These are phyloP conservation scores for Peromyscus leucopus DNA, from an alignment of 2,113 vertebrate species.

Conservation along the genomic window DNA sequence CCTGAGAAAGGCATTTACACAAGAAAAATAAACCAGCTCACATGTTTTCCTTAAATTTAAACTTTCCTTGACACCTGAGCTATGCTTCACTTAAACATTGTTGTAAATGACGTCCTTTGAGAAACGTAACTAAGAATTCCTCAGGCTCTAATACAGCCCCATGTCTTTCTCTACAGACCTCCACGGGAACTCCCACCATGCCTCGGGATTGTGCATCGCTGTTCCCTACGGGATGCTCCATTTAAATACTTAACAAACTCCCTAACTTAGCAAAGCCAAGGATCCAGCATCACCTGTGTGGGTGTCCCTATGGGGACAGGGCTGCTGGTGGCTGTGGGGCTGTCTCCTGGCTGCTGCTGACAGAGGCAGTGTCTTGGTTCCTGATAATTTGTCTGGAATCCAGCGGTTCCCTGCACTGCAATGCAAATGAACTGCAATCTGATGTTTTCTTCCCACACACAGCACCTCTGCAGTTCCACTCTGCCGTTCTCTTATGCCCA, in stretches of 20 bases:
- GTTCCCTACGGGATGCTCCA: not conserved
- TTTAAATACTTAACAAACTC: not conserved
- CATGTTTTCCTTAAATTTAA: not conserved
- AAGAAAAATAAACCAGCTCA: not conserved
- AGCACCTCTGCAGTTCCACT: no score
- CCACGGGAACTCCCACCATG: not conserved
- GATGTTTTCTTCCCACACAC: not conserved
- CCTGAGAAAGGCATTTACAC: not conserved
- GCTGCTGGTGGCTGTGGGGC: not conserved
- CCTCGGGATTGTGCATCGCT: not conserved
- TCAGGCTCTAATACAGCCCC: no score
- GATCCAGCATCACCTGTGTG: not conserved
- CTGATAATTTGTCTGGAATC: not conserved
- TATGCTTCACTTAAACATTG: not conserved
- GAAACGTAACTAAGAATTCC: not conserved
- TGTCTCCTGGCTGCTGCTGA: not conserved
- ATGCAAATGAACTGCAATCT: not conserved
- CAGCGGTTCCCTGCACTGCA: not conserved
- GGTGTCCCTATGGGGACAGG: no score
- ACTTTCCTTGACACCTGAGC: not conserved
- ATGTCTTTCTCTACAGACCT: not conserved
- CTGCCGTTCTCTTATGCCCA: no score
- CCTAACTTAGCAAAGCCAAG: not conserved
- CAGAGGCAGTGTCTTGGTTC: not conserved
- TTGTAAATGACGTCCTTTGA: not conserved